A percentile compares a stretch with the other conserved stretches of the same genome.
These are phyloP conservation scores for Chloroceryle aenea DNA, from an alignment of 2,113 vertebrate species.

Conservation along the genomic window DNA sequence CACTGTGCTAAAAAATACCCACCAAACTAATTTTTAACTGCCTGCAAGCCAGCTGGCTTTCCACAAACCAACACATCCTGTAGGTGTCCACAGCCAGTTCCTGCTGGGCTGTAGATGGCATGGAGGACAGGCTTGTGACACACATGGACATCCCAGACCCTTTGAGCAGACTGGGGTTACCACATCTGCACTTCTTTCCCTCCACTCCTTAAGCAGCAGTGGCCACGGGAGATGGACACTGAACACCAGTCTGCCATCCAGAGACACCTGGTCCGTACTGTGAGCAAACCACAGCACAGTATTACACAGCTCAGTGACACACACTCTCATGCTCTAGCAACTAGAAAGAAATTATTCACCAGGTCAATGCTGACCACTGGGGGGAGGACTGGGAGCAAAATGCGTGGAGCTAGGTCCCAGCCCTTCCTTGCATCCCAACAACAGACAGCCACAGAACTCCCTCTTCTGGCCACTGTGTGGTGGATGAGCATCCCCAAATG, in stretches of 20 bases:
- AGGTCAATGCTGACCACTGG: not conserved
- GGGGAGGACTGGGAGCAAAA: not conserved
- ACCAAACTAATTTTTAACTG: not conserved
- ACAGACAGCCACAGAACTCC: not conserved
- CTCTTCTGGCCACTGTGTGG: not conserved
- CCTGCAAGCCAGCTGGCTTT: not conserved
- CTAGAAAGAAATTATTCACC: not conserved
- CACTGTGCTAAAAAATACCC: not conserved
- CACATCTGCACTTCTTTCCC: not conserved
- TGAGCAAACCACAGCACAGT: not conserved
- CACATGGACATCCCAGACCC: not conserved
- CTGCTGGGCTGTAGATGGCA: not conserved
- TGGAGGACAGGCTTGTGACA: not conserved
- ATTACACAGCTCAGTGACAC: rapidly evolving
- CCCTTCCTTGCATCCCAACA: not conserved
- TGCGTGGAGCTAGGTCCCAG: not conserved
- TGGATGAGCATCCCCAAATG: not conserved
- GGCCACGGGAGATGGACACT: not conserved
- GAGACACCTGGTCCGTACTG: not conserved
- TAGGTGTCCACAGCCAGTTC: not conserved
- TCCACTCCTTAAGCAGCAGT: not conserved
- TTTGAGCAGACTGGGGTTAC: not conserved
- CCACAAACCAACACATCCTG: constrained; percentile 14
- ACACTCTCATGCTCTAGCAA: not conserved
- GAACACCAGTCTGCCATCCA: not conserved